Evolutionary conservation across 2,888 invertebrate species (phyloP).

Genomic region (Noctua pronuba): DNA sequence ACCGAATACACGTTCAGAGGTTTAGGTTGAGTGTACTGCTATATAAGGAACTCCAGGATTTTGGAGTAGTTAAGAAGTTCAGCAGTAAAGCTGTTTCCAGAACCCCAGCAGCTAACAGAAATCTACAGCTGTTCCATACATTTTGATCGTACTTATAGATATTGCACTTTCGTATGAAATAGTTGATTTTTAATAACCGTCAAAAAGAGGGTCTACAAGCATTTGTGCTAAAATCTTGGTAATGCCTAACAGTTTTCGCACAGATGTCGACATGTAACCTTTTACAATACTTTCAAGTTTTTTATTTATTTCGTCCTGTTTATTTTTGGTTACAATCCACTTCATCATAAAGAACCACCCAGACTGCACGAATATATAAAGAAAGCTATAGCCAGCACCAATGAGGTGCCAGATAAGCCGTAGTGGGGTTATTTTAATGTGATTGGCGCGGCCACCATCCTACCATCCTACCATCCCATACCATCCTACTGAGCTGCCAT

Average conservation of each 20-base stretch:
- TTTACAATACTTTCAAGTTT: not conserved
- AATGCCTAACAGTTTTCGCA: not conserved
- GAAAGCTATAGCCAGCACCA: constrained; percentile 51
- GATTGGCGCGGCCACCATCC: constrained; percentile 78
- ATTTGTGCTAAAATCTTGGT: not conserved
- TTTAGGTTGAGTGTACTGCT: not conserved
- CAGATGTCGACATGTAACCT: not conserved
- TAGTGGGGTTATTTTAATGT: constrained; percentile 86
- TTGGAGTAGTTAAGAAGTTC: no score
- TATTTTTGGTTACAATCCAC: constrained; percentile 2
- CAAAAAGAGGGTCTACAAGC: not conserved
- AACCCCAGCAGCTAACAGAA: not conserved
- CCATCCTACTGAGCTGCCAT: constrained; percentile 14
- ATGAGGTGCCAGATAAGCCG: constrained; percentile 64
- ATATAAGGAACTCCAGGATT: not conserved
- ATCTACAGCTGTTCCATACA: not conserved
- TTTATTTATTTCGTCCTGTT: not conserved
- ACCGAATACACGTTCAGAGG: not conserved
- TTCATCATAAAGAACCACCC: not conserved
- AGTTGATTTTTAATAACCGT: not conserved
- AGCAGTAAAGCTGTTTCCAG: not conserved
- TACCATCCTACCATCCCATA: constrained; percentile 41
- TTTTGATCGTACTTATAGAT: not conserved
- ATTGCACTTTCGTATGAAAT: not conserved
- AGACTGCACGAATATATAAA: constrained; percentile 20